Base-by-base conservation (phyloP, 2,113 vertebrate species). In the Sylvietta virens region DNA sequence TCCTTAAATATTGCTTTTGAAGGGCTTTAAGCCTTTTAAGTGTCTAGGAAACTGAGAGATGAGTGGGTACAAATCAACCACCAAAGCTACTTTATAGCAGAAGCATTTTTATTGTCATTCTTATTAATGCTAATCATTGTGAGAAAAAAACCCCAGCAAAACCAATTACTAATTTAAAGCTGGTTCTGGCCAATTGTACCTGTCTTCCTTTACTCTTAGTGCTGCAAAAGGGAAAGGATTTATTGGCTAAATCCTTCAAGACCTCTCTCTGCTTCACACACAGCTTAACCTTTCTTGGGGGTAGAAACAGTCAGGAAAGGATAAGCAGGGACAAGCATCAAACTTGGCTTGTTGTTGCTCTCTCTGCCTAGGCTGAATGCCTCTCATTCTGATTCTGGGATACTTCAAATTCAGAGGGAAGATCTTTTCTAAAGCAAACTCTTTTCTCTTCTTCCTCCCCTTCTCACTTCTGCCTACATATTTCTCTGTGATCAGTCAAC, bases 401-500 rank as follows among this genome's bases (percentile, higher is more conserved):
- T 87, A 45, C 13, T 58, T 80, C 27, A 54, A 91, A 27, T 94
- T 95, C 79, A 81, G 50, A 44, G 48, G 53, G 79, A 80, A 89
- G 33, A 78, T 44, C 8, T 93, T 67, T 90, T 65, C 26, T 56
- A 56, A 69, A 88, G 31, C 45, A 93, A 72, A 53, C 5, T 27
- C 3, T 95, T 87, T 89, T 53, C 24, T 65, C 65, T 76, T 87
- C 37, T 69, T 80, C 20, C 60, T 73, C 42, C 48, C 35, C 58
- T 78, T 92, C 88, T 53, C 48, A 81, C 35, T 33, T 92, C 53
- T 5, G 12, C 76, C 76, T 69, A 88, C 50, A 30, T 58, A 82
- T 94, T 92, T 82, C 15, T 66, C 86, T 96, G 82, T 92, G 50
- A 69, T 95, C 82, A 84, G 44, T 90, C 77, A 95, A 94, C 39